phyloP scores from a whole-genome alignment of 2,888 invertebrate genomes.

The Oscheius onirici region DNA sequence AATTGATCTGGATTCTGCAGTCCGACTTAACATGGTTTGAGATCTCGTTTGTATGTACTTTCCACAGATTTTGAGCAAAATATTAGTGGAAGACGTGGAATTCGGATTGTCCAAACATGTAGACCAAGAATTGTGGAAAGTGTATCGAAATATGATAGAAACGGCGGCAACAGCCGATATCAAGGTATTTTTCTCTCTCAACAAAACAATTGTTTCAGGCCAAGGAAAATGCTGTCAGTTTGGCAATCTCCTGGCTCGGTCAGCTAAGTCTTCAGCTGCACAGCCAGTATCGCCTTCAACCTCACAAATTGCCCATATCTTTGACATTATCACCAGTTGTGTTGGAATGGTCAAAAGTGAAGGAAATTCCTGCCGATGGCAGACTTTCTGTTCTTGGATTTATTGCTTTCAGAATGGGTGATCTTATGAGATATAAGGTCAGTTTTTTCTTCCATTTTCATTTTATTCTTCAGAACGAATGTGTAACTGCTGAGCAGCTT shows the following conservation, averaged over 20 bases:
- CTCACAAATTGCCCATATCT: neutral
- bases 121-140: constrained; percentile 37
- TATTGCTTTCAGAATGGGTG: constrained; percentile 50
- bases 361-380: neutral
- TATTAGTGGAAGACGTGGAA: constrained; percentile 39
- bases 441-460: neutral
- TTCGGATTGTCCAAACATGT: constrained; percentile 33
- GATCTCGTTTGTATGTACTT: neutral
- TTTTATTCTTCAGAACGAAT: constrained; percentile 30
- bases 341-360: neutral
- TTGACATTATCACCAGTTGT: neutral
- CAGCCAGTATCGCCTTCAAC: neutral
- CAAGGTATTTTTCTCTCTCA: neutral
- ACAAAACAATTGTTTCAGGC: neutral
- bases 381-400: constrained; percentile 1
- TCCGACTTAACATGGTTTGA: neutral
- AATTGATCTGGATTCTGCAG: neutral
- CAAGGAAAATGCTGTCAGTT: constrained; percentile 16
- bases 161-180: neutral
- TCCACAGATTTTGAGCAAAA: constrained; percentile 26
- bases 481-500: constrained; percentile 27
- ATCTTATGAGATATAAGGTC: constrained; percentile 55
- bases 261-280: constrained; percentile 5
- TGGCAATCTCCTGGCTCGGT: constrained; percentile 15
- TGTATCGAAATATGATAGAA: constrained; percentile 36